A percentile compares a stretch with the other conserved stretches of the same genome.
Conservation (phyloP, 1,140 invertebrate species). For the Hormaphis cornu region DNA sequence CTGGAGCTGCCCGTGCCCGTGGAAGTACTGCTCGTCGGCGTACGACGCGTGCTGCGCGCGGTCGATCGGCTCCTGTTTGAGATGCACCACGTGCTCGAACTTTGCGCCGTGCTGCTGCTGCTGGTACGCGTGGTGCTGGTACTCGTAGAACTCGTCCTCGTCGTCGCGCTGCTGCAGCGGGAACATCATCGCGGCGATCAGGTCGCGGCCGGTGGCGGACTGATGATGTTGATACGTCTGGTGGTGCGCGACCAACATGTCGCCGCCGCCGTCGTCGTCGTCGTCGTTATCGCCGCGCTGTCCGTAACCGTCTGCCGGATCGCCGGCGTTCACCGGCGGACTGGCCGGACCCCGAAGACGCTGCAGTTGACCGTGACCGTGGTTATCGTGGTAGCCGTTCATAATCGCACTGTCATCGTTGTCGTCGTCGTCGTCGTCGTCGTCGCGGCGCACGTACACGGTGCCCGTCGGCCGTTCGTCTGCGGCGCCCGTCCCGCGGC, state of each 20-base stretch:
- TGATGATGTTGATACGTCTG: constrained; percentile 14
- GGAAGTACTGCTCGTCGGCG: not conserved
- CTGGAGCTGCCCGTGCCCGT: not conserved
- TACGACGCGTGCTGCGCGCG: not conserved
- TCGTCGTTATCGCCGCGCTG: not conserved
- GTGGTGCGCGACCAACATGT: constrained; percentile 14
- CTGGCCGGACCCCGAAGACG: not conserved
- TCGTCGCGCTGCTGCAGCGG: constrained; percentile 21
- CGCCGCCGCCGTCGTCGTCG: not conserved
- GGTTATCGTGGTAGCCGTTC: constrained; percentile 5
- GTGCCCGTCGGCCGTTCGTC: constrained; percentile 29
- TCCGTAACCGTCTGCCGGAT: not conserved
- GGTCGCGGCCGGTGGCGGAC: not conserved
- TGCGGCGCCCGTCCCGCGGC: constrained; percentile 12
- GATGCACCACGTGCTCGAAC: constrained; percentile 11
- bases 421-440: constrained; percentile 2
- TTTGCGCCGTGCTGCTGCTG: not conserved
- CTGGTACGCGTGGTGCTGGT: constrained; percentile 12
- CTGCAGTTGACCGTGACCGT: not conserved
- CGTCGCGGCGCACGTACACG: constrained; percentile 22
- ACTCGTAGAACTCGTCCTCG: constrained; percentile 17
- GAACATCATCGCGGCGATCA: constrained; percentile 21
- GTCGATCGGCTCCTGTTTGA: constrained; percentile 16
- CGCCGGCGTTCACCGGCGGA: not conserved
- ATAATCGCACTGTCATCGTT: not conserved